Evolutionary conservation across 2,888 invertebrate species (phyloP).

Genomic region (Ochlodes sylvanus): DNA sequence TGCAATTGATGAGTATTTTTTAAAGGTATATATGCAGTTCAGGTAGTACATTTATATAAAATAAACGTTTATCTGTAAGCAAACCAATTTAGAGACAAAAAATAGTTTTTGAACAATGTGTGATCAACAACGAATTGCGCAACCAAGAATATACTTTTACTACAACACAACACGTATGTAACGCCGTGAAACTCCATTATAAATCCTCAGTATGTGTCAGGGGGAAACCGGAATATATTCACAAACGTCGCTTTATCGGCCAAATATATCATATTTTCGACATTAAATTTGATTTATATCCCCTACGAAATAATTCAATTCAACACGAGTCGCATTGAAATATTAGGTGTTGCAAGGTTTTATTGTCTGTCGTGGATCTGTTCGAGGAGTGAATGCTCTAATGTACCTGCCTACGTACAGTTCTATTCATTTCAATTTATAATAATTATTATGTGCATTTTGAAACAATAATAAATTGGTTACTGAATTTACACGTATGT

Average conservation of each 20-base stretch:
- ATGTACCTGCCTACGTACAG: too few species aligned
- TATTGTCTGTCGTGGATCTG: slow-evolving; percentile 15
- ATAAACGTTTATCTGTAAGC: too few species aligned
- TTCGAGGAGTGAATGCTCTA: not conserved
- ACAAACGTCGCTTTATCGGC: slow-evolving; percentile 69
- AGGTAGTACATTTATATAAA: too few species aligned
- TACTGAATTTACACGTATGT: too few species aligned
- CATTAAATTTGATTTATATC: slow-evolving; percentile 69
- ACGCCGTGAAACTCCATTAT: slow-evolving; percentile 13
- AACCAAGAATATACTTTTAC: not conserved
- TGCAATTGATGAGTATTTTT: too few species aligned
- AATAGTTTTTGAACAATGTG: too few species aligned
- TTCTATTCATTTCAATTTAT: not conserved
- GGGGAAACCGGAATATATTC: slow-evolving; percentile 65
- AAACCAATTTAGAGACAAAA: too few species aligned
- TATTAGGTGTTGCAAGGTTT: slow-evolving; percentile 32
- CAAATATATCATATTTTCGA: slow-evolving; percentile 69
- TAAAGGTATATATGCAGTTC: too few species aligned
- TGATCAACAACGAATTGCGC: too few species aligned
- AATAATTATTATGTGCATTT: too few species aligned
- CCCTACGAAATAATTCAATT: slow-evolving; percentile 63
- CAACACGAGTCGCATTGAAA: slow-evolving; percentile 27
- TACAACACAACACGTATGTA: slow-evolving; percentile 1
- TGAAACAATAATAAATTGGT: too few species aligned
- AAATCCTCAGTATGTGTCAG: slow-evolving; percentile 52